phyloP scores from a whole-genome alignment of 2,888 invertebrate genomes.

The Eutolmus rufibarbis region DNA sequence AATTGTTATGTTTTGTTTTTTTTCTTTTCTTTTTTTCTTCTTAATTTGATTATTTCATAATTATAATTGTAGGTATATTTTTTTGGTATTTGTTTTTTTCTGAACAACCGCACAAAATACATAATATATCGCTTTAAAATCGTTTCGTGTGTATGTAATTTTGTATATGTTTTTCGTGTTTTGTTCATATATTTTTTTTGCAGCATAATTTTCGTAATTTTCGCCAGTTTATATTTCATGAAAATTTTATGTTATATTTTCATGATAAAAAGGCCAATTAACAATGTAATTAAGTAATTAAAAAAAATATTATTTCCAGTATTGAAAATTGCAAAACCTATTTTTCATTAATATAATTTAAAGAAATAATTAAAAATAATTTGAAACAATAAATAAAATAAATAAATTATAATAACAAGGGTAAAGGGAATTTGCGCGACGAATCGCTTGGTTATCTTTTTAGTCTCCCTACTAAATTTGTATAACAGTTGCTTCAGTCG shows the following conservation, averaged over 20 bases:
- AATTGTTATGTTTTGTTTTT: background rate
- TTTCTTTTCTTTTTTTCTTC: background rate
- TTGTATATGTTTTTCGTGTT: background rate
- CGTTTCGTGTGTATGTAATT: background rate
- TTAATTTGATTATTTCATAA: background rate
- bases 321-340: background rate
- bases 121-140: background rate
- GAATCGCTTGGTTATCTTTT: slow-evolving; percentile 45
- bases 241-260: background rate
- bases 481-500: background rate
- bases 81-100: background rate
- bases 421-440: slow-evolving; percentile 41
- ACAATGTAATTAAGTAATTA: too few relatives aligned
- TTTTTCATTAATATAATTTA: background rate
- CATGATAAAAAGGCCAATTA: too few relatives aligned
- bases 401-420: slow-evolving; percentile 21
- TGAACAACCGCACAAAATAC: background rate
- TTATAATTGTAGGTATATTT: too few relatives aligned
- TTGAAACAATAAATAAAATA: background rate
- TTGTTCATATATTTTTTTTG: background rate
- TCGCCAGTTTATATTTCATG: background rate
- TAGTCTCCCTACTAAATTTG: background rate
- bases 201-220: background rate
- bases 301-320: too few relatives aligned
- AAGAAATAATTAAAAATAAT: background rate